Conservation (phyloP, 2,888 invertebrate species). For the Boloria euphrosyne region DNA sequence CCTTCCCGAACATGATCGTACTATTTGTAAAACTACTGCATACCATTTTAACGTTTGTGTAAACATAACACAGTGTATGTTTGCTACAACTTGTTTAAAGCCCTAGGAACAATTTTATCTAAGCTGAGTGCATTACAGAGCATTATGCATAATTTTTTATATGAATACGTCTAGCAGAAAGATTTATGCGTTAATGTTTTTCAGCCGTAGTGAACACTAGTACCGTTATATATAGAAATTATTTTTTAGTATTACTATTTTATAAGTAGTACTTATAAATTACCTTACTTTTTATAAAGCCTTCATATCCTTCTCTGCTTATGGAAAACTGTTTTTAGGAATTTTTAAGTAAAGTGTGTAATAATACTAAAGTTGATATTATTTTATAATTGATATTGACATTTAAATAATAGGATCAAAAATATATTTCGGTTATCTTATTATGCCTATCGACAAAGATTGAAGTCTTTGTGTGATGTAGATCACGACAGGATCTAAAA, state of each 20-base stretch:
- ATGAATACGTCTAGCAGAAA: slow-evolving; percentile 38
- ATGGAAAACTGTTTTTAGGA: too few relatives aligned
- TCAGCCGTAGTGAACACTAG: slow-evolving; percentile 34
- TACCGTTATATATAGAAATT: slow-evolving; percentile 23
- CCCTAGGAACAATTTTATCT: slow-evolving; percentile 14
- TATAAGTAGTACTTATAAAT: too few relatives aligned
- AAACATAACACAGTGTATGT: slow-evolving; percentile 39
- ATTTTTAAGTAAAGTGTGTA: too few relatives aligned
- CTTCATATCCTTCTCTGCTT: too few relatives aligned
- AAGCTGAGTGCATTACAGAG: slow-evolving; percentile 36
- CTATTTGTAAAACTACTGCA: slow-evolving; percentile 43
- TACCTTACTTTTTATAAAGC: too few relatives aligned
- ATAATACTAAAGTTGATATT: too few relatives aligned
- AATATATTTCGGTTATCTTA: too few relatives aligned
- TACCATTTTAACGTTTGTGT: slow-evolving; percentile 41
- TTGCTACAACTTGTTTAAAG: slow-evolving; percentile 30
- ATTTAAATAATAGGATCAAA: too few relatives aligned
- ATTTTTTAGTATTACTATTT: background rate
- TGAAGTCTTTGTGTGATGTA: too few relatives aligned
- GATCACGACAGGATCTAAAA: too few relatives aligned
- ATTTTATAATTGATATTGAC: too few relatives aligned
- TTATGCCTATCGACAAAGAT: too few relatives aligned
- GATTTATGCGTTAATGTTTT: slow-evolving; percentile 45
- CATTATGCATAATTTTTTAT: slow-evolving; percentile 44
- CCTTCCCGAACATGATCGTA: slow-evolving; percentile 48